Evolutionary conservation across 2,888 invertebrate species (phyloP).

Genomic region (Ichneumon xanthorius): DNA sequence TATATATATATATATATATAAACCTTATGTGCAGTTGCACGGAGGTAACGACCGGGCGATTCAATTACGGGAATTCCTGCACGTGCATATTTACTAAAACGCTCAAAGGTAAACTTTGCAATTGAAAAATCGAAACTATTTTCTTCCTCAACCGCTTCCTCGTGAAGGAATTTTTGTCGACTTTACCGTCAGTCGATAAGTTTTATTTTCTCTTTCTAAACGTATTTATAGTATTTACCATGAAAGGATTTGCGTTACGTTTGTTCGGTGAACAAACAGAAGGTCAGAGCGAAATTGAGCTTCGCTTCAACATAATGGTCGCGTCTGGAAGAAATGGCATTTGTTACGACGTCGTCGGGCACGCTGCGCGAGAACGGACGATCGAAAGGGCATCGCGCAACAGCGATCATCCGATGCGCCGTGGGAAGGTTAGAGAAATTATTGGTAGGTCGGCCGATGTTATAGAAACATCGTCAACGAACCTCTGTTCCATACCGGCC

Average conservation of each 20-base stretch:
- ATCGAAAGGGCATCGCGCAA: constrained; percentile 53
- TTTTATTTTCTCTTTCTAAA: too few species aligned
- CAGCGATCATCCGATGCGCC: constrained; percentile 47
- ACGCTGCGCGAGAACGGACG: constrained; percentile 18
- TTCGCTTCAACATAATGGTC: constrained; percentile 3
- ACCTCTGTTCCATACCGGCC: not conserved
- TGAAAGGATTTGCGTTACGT: not conserved
- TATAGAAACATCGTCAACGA: constrained; percentile 54
- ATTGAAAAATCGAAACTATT: not conserved
- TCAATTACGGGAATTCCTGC: not conserved
- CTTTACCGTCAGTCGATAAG: too few species aligned
- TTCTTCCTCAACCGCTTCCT: too few species aligned
- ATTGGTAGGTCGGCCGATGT: constrained; percentile 42
- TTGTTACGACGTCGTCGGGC: constrained; percentile 19
- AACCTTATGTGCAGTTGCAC: not conserved
- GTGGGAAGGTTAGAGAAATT: constrained; percentile 66
- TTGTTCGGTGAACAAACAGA: not conserved
- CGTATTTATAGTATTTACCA: not conserved
- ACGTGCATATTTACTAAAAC: too few species aligned
- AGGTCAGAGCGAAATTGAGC: not conserved
- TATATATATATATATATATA: not conserved
- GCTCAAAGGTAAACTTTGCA: not conserved
- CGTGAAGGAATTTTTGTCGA: too few species aligned
- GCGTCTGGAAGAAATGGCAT: constrained; percentile 36
- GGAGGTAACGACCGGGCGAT: not conserved